Conservation (phyloP, 2,888 invertebrate genomes). For the Teleogryllus oceanicus region DNA sequence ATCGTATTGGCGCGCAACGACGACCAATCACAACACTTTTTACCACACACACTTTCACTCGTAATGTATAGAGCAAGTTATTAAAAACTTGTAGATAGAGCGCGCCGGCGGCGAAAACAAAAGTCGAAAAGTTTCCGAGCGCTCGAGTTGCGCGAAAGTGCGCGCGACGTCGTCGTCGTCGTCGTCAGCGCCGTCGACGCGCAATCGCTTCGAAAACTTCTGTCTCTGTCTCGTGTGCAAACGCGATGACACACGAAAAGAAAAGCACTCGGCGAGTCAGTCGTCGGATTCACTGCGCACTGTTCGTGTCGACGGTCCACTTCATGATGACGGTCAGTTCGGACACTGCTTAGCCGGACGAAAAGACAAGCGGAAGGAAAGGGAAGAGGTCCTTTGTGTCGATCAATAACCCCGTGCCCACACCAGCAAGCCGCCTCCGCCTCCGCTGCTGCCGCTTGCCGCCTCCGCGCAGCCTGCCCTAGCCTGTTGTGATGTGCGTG, state of each 20-base stretch:
- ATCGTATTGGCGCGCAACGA: conserved; percentile 36
- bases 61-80: conserved; percentile 34
- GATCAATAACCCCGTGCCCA: conserved; percentile 37
- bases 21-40: conserved; percentile 37
- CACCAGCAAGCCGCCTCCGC: conserved; percentile 22
- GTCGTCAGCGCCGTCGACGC: not conserved
- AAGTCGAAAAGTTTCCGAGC: conserved; percentile 35
- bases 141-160: not conserved
- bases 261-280: conserved; percentile 38
- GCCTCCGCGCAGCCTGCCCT: not conserved
- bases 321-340: conserved; percentile 30
- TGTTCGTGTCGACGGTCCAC: conserved; percentile 26
- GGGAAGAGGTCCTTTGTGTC: conserved; percentile 36
- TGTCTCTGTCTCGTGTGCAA: conserved; percentile 1
- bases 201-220: not conserved
- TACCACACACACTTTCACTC: conserved; percentile 35
- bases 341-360: conserved; percentile 24
- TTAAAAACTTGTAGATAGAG: conserved; percentile 33
- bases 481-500: conserved; percentile 29
- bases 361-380: conserved; percentile 34
- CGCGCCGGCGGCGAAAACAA: conserved; percentile 36
- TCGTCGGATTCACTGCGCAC: conserved; percentile 37
- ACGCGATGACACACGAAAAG: conserved; percentile 32
- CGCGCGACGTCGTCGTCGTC: not conserved
- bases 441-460: not conserved